Percentiles rank a stretch among this genome's conserved stretches.
These are phyloP conservation scores for Axis porcinus DNA, from an alignment of 2,113 vertebrate genomes.

Conservation along the genomic window DNA sequence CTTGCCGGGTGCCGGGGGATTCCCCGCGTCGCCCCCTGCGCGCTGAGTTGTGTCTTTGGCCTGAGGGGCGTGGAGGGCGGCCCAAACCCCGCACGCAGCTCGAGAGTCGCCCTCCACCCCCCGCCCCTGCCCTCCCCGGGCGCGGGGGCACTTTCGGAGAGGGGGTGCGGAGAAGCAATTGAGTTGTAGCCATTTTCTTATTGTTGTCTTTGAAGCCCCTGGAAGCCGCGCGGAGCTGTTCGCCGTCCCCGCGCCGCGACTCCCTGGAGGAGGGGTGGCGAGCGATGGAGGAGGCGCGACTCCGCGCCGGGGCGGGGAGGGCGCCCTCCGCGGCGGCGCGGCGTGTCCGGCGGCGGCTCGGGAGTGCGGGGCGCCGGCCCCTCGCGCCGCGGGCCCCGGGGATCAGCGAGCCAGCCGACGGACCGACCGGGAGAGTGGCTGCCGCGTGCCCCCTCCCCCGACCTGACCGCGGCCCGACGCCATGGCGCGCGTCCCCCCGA, in stretches of 20 bases:
- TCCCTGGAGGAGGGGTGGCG: not conserved
- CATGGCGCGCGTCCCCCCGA: constrained; percentile 69
- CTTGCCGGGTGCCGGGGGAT: not conserved
- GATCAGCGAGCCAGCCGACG: not conserved
- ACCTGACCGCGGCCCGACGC: constrained; percentile 36
- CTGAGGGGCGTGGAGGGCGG: not conserved
- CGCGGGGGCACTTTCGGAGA: not conserved
- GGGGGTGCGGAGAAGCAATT: constrained; percentile 39
- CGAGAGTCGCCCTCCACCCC: not conserved
- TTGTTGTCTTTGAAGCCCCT: constrained; percentile 79
- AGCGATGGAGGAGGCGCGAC: constrained; percentile 54
- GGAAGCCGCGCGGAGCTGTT: constrained; percentile 31
- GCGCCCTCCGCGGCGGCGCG: constrained; percentile 43
- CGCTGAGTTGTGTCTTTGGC: not conserved
- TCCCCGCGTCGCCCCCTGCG: not conserved
- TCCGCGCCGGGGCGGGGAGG: constrained; percentile 57
- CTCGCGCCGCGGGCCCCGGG: not conserved
- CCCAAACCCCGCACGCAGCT: not conserved
- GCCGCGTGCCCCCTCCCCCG: not conserved
- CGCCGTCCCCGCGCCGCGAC: not conserved
- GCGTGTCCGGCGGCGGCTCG: not conserved
- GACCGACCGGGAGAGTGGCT: not conserved
- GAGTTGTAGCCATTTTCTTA: constrained; percentile 85
- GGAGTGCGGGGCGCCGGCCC: constrained; percentile 4
- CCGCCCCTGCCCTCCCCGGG: not conserved